Evolutionary conservation across 1,140 invertebrate species (phyloP).

Genomic region (Lucilia cuprina): DNA sequence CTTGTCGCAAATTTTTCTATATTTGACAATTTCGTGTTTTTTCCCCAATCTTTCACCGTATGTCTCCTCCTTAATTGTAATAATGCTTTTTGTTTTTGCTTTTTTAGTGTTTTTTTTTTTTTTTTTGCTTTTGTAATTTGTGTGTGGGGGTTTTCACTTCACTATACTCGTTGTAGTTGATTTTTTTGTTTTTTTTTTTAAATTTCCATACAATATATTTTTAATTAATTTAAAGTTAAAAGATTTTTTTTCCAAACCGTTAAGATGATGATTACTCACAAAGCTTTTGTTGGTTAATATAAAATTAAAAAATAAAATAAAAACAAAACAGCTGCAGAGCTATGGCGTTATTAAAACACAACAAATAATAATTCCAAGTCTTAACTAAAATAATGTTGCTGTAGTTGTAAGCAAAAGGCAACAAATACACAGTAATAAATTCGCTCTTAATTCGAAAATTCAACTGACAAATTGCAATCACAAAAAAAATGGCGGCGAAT

Average conservation of each 20-base stretch:
- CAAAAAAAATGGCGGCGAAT: conserved; percentile 9
- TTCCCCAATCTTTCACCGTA: neutral
- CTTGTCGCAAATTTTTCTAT: neutral
- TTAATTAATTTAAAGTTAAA: conserved; percentile 20
- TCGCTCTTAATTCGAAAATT: conserved; percentile 21
- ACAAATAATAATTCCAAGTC: neutral
- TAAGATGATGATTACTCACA: conserved; percentile 28
- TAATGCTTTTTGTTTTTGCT: neutral
- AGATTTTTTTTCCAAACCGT: conserved; percentile 15
- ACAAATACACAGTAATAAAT: neutral
- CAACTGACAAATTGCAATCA: conserved; percentile 22
- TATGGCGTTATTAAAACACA: conserved; percentile 2
- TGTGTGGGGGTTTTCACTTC: neutral
- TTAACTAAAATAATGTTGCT: conserved; percentile 3
- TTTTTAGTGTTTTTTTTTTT: neutral
- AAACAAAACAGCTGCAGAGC: conserved; percentile 30
- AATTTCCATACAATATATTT: neutral
- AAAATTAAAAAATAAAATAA: conserved; percentile 21
- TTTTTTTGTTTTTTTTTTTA: neutral
- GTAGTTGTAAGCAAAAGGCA: neutral
- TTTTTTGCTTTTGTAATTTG: neutral
- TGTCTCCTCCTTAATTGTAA: neutral
- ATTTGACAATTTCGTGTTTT: neutral
- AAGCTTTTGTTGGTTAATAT: conserved; percentile 18
- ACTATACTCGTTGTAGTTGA: neutral